Percentiles rank a stretch among this genome's conserved stretches.
phyloP scores from a whole-genome alignment of 2,797 vertebrate species.

The Microctenopoma steveboyesi region DNA sequence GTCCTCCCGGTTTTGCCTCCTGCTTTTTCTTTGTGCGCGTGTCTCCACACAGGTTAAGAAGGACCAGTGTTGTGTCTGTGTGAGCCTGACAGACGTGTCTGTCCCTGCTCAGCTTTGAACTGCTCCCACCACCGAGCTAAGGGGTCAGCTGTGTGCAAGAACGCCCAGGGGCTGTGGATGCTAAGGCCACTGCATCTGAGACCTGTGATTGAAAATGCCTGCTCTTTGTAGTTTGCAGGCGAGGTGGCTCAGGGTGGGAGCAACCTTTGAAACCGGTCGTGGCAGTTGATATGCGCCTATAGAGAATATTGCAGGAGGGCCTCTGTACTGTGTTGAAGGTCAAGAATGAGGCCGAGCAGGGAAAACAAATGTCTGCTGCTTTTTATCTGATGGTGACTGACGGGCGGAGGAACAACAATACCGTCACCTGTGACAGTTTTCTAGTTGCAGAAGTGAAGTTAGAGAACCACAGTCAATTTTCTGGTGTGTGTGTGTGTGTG shows the following conservation, averaged over 20 bases:
- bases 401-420: slow-evolving; percentile 40
- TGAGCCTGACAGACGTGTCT: slow-evolving; percentile 9
- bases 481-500: slow-evolving; percentile 7
- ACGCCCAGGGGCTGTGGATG: slow-evolving; percentile 45
- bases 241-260: slow-evolving; percentile 35
- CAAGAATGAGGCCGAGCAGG: slow-evolving; percentile 36
- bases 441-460: slow-evolving; percentile 12
- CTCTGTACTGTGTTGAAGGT: slow-evolving; percentile 45
- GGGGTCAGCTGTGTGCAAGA: slow-evolving; percentile 49
- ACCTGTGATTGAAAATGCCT: slow-evolving; percentile 60
- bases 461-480: slow-evolving; percentile 5
- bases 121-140: slow-evolving; percentile 40
- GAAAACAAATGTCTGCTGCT: slow-evolving; percentile 34
- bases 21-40: background rate
- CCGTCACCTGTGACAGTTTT: slow-evolving; percentile 27
- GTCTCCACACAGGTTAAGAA: background rate
- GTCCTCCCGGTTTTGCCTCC: background rate
- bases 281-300: slow-evolving; percentile 50
- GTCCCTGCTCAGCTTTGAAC: slow-evolving; percentile 51
- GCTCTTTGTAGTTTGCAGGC: slow-evolving; percentile 61
- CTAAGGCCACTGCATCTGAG: slow-evolving; percentile 53
- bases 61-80: slow-evolving; percentile 21
- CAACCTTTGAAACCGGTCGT: slow-evolving; percentile 56
- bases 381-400: slow-evolving; percentile 50
- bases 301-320: slow-evolving; percentile 49